These are phyloP conservation scores for Agriotes lineatus DNA, from an alignment of 2,888 invertebrate species.

Conservation along the genomic window DNA sequence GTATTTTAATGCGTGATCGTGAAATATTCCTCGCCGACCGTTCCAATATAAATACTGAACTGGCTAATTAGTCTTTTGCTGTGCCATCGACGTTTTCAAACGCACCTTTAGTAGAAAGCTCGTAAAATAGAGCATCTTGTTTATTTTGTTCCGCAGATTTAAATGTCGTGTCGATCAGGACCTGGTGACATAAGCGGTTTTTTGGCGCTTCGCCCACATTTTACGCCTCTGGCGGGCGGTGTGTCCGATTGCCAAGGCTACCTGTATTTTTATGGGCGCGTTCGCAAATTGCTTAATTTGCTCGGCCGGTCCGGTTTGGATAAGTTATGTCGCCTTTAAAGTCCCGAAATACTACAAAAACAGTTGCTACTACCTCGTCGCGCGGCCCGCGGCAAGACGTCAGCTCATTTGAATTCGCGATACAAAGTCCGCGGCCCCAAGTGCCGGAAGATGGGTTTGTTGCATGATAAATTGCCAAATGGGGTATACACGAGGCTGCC, in stretches of 20 bases:
- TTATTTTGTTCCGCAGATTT: neutral
- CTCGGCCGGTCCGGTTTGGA: neutral
- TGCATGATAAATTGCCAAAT: no score
- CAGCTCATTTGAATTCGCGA: neutral
- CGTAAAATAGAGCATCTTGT: no score
- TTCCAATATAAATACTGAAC: no score
- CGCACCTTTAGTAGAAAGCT: no score
- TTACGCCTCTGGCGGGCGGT: no score
- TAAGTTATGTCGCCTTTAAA: neutral
- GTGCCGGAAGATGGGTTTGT: neutral
- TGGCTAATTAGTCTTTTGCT: no score
- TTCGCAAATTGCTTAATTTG: neutral
- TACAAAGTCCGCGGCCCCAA: neutral
- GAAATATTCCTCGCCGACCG: no score
- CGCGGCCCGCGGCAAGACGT: neutral
- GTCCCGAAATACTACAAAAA: slow-evolving; percentile 2
- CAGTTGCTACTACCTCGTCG: neutral
- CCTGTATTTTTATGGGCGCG: neutral
- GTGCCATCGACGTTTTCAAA: no score
- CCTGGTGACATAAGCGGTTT: slow-evolving; percentile 18
- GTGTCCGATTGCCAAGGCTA: slow-evolving; percentile 21
- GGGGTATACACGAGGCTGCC: no score
- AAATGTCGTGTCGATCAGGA: neutral
- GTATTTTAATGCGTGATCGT: no score
- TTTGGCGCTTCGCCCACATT: slow-evolving; percentile 15